A percentile compares a stretch with the other conserved stretches of the same genome.
phyloP scores from a whole-genome alignment of 1,140 invertebrate genomes.

The Anadara kagoshimensis region DNA sequence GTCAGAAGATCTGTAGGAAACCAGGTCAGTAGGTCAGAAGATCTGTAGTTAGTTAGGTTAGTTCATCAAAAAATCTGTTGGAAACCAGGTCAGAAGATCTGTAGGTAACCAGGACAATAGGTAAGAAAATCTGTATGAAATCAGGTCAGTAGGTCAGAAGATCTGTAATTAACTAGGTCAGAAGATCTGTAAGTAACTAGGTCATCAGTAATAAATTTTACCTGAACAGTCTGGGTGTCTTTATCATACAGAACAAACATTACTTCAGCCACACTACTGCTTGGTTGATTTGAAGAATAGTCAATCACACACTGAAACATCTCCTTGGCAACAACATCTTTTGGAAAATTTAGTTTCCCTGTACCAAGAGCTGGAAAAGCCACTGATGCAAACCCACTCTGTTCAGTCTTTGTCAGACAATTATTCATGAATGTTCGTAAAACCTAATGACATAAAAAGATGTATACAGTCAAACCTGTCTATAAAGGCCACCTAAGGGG shows the following conservation, averaged over 20 bases:
- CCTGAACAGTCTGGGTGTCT: constrained; percentile 43
- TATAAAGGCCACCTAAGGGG: too few species aligned
- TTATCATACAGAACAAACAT: constrained; percentile 57
- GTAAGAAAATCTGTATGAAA: too few species aligned
- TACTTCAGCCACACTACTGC: constrained; percentile 36
- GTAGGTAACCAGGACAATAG: too few species aligned
- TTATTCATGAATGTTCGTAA: constrained; percentile 34
- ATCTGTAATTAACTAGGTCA: too few species aligned
- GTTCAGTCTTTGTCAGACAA: constrained; percentile 36
- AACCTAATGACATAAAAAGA: constrained; percentile 24
- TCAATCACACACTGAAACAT: constrained; percentile 45
- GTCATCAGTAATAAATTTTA: constrained; percentile 6
- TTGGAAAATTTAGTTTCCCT: constrained; percentile 52
- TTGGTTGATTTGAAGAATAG: constrained; percentile 28
- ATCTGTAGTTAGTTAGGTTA: too few species aligned
- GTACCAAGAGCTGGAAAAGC: constrained; percentile 59
- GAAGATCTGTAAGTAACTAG: too few species aligned
- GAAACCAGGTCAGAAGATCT: too few species aligned
- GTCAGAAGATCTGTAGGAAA: too few species aligned
- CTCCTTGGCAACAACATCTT: constrained; percentile 48
- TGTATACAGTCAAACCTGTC: too few species aligned
- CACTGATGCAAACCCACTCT: constrained; percentile 27
- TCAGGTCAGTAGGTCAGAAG: too few species aligned
- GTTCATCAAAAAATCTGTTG: too few species aligned
- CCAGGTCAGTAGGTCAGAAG: too few species aligned